Base-by-base conservation (phyloP, 2,888 invertebrate species). In the Camptogramma bilineatum region DNA sequence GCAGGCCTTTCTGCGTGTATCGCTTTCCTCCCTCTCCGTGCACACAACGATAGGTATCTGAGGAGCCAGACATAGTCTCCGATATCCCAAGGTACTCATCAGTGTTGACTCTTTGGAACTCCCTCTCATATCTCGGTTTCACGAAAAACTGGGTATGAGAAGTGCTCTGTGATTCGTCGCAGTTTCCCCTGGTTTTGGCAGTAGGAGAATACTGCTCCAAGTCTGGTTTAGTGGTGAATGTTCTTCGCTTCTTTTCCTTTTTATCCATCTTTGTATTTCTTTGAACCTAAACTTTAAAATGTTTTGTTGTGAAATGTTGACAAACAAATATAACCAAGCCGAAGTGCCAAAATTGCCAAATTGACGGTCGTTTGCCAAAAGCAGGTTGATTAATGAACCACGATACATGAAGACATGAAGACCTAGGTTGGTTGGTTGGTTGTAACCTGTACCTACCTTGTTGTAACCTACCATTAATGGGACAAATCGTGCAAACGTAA, bases 101-200 rank as follows among this genome's bases (percentile, higher is more conserved):
- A 7, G 73, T 80, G 3, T 81, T 82, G 1, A 89, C 80, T 48
- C 70, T 76, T 19, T 75, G 66, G 46, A 77, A 82, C 0, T 67
- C 62, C 0, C 72, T 73, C 0, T 77, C 70, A 59, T 75, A 70
- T 53, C 69, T 74, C 2, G 74, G 64, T 54, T 74, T 77, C 57
- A 73, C 81, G 42, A 75, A 85, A 60, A 81, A 89, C 28, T 88
- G 81, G 0, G 92, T 88, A 24, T 87, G 84, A 0, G 88, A 80
- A 21, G 76, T 77, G 55, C 77, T 79, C 10, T 56, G 57, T 0
- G 85, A 77, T 0, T 72, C 59, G 1, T 72, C 60, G 56, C 82
- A 82, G 50, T 80, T 72, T 4, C 70, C 77, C 55, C 67, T 16
- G 3, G 55, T 50, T 62, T 52, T 52, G 5, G 18, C 64, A 18